Evolutionary conservation across 2,797 vertebrate species (phyloP).

Genomic region (Orientallactaga sibirica): DNA sequence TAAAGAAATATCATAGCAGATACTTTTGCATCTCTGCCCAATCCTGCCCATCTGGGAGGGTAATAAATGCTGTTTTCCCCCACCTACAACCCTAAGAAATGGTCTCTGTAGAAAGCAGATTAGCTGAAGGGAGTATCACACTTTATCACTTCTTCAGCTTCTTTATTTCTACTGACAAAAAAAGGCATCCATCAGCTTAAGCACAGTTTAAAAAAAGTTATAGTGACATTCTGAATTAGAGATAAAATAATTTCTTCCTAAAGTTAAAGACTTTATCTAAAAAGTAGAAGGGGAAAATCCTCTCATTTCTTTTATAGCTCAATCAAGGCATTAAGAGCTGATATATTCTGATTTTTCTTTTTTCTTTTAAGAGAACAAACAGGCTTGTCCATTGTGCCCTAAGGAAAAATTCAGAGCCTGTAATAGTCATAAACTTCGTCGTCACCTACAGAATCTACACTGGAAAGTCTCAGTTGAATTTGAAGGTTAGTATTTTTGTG

Average conservation of each 20-base stretch:
- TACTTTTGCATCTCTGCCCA: neutral
- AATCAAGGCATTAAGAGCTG: slow-evolving; percentile 13
- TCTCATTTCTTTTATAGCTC: neutral
- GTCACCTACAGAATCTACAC: slow-evolving; percentile 97
- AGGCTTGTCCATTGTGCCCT: slow-evolving; percentile 95
- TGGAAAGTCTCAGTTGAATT: slow-evolving; percentile 99
- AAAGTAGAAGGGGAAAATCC: neutral
- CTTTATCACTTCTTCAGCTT: slow-evolving; percentile 5
- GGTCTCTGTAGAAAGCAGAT: neutral
- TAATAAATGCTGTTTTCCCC: neutral
- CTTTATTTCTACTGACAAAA: neutral
- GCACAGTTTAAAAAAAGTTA: slow-evolving; percentile 19
- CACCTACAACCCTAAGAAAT: neutral
- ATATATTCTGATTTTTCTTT: slow-evolving; percentile 40
- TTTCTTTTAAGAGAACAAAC: slow-evolving; percentile 90
- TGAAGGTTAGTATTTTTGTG: slow-evolving; percentile 90
- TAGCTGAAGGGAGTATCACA: neutral
- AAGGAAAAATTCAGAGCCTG: slow-evolving; percentile 96
- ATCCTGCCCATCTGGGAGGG: neutral
- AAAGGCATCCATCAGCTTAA: neutral
- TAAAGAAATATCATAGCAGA: neutral
- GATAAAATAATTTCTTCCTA: neutral
- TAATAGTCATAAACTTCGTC: slow-evolving; percentile 94
- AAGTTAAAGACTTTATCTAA: neutral
- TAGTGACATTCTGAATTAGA: neutral